Conservation (phyloP, 1,140 invertebrate species). For the Episyrphus balteatus region DNA sequence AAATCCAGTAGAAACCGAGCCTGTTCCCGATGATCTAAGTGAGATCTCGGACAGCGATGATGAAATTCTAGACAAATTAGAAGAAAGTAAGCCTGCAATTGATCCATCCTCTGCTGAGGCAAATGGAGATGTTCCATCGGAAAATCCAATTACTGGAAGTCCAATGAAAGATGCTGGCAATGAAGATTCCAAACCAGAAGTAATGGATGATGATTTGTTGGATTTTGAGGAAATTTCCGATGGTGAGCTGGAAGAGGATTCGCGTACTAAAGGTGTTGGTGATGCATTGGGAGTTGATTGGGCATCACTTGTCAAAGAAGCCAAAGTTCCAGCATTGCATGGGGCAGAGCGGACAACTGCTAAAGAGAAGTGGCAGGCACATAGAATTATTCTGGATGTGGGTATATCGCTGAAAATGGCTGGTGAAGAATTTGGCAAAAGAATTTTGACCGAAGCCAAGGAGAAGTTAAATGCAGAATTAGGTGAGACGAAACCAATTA, state of each 20-base stretch:
- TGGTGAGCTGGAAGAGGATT: constrained; percentile 72
- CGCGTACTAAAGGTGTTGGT: constrained; percentile 52
- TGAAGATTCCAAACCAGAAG: constrained; percentile 22
- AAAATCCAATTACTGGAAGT: constrained; percentile 7
- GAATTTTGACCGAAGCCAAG: constrained; percentile 37
- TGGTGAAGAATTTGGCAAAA: constrained; percentile 50
- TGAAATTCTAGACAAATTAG: constrained; percentile 57
- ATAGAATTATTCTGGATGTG: constrained; percentile 55
- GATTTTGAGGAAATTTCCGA: constrained; percentile 86
- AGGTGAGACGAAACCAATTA: constrained; percentile 11
- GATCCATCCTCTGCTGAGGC: neutral
- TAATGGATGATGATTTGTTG: constrained; percentile 49
- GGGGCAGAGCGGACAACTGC: constrained; percentile 41
- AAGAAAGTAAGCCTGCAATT: constrained; percentile 21
- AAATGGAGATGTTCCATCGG: constrained; percentile 2
- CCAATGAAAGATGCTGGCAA: constrained; percentile 17
- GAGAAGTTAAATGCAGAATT: constrained; percentile 18
- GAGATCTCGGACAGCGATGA: constrained; percentile 80
- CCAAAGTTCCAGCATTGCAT: constrained; percentile 45
- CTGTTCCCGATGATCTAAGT: constrained; percentile 51
- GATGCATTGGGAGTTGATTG: constrained; percentile 86
- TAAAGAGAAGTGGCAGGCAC: constrained; percentile 64
- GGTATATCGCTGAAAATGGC: constrained; percentile 61
- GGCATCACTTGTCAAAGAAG: constrained; percentile 74
- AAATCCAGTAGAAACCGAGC: neutral